These are phyloP conservation scores for Rhyacichthys aspro DNA, from an alignment of 2,797 vertebrate genomes.

Conservation along the genomic window DNA sequence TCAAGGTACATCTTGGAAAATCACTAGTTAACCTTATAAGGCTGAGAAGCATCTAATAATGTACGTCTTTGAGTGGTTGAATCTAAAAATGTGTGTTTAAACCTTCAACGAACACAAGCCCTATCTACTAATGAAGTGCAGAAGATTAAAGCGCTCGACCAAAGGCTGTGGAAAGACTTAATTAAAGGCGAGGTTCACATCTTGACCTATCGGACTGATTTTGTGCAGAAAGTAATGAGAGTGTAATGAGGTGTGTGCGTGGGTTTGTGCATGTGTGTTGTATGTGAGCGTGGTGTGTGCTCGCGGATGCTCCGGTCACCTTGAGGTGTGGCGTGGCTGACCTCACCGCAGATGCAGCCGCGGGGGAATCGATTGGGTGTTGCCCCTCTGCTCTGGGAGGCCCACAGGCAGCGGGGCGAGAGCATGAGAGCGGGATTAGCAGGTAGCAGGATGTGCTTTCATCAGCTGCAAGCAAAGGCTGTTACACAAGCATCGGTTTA, in stretches of 20 bases:
- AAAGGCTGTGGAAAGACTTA: constrained; percentile 15
- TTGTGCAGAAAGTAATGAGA: constrained; percentile 5
- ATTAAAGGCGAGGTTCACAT: constrained; percentile 12
- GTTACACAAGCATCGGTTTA: no score
- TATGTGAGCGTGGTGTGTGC: no score
- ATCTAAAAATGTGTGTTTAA: neutral
- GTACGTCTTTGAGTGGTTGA: no score
- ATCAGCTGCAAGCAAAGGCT: constrained; percentile 26
- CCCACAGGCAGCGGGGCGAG: constrained; percentile 2
- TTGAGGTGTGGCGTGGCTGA: constrained; percentile 32
- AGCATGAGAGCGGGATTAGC: constrained; percentile 48
- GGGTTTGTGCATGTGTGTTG: neutral
- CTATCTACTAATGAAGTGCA: constrained; percentile 13
- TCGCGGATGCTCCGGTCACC: constrained; percentile 26
- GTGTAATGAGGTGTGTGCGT: neutral
- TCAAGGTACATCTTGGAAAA: no score
- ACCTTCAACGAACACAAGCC: neutral
- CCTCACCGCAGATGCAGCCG: constrained; percentile 29
- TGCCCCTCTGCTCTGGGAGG: constrained; percentile 29
- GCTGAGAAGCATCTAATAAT: no score
- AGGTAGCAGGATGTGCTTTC: constrained; percentile 14
- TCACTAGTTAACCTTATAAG: no score
- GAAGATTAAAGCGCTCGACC: constrained; percentile 27
- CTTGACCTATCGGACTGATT: constrained; percentile 8
- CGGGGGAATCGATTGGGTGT: constrained; percentile 27